Conservation (phyloP, 1,140 invertebrate genomes). For the Rhopalosiphum maidis region DNA sequence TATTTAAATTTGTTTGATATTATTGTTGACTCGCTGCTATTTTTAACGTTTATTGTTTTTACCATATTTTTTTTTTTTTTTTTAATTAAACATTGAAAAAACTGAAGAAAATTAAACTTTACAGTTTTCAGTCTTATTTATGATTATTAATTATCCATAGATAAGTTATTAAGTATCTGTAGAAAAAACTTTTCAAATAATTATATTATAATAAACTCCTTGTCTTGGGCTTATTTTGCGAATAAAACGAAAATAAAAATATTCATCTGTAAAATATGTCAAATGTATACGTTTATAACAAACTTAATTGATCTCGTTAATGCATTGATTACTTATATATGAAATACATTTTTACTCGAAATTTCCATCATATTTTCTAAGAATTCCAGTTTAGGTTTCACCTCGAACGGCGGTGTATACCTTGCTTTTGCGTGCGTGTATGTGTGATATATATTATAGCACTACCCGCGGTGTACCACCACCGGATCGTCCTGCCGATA, state of each 20-base stretch:
- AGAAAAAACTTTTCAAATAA: neutral
- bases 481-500: neutral
- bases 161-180: neutral
- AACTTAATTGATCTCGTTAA: neutral
- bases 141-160: neutral
- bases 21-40: neutral
- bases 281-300: neutral
- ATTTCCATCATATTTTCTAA: neutral
- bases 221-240: neutral
- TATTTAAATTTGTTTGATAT: neutral
- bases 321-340: no score
- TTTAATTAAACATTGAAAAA: neutral
- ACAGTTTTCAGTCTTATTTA: neutral
- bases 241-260: neutral
- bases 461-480: neutral
- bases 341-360: neutral
- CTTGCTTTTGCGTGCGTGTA: neutral
- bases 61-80: neutral
- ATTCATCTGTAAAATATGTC: neutral
- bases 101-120: neutral
- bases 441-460: slow-evolving; percentile 5
- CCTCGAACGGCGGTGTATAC: neutral
- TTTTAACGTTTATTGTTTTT: neutral
- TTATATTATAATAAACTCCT: neutral
- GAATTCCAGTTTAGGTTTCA: slow-evolving; percentile 3